Evolutionary conservation across 1,140 invertebrate species (phyloP).

Genomic region (Mizuhopecten yessoensis): DNA sequence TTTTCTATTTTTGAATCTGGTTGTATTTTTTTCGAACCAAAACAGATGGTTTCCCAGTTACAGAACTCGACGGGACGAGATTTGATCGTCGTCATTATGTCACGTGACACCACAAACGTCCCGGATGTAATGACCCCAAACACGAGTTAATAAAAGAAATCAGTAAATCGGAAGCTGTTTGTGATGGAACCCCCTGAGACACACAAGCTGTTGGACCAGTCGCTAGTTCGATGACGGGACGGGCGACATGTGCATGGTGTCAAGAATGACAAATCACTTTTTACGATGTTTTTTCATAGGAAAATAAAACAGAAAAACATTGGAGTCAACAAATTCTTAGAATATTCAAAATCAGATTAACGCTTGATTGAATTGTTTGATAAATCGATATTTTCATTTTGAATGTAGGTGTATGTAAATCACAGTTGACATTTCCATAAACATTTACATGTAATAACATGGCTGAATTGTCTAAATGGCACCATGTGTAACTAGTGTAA

Average conservation of each 20-base stretch:
- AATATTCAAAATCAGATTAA: no score
- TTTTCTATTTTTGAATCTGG: neutral
- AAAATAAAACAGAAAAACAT: neutral
- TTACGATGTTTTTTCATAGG: neutral
- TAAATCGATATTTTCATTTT: no score
- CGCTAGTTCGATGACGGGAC: neutral
- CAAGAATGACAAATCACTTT: neutral
- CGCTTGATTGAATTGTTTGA: no score
- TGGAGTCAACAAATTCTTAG: no score
- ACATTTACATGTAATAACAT: no score
- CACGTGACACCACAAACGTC: constrained; percentile 31
- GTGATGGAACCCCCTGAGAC: neutral
- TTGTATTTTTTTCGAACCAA: neutral
- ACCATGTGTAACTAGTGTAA: no score
- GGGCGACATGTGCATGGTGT: neutral
- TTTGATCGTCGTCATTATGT: constrained; percentile 15
- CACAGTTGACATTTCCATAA: no score
- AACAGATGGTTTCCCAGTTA: neutral
- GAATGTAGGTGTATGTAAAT: no score
- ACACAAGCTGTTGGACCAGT: constrained; percentile 19
- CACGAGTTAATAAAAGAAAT: neutral
- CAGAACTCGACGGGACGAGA: neutral
- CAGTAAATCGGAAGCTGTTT: neutral
- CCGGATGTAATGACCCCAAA: constrained; percentile 10
- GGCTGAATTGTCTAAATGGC: no score